Conservation (phyloP, 1,140 invertebrate genomes). For the Tetragonula clypearis region DNA sequence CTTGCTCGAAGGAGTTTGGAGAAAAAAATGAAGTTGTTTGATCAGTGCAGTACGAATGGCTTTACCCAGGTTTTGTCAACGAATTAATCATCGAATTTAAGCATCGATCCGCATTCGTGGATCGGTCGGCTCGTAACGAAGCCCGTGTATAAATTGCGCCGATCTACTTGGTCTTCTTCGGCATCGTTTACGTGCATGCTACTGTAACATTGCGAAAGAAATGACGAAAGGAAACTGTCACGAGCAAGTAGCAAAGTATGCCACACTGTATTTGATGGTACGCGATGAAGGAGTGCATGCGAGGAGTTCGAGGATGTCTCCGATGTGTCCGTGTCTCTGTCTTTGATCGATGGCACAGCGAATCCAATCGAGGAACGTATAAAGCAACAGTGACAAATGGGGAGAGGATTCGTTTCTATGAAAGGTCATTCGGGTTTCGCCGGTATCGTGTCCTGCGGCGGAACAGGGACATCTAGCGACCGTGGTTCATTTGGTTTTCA, state of each 20-base stretch:
- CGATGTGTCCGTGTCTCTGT: not conserved
- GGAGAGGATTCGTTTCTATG: not conserved
- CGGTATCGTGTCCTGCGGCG: not conserved
- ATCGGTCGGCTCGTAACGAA: not conserved
- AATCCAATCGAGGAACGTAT: not conserved
- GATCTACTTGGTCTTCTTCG: not conserved
- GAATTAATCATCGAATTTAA: conserved; percentile 24
- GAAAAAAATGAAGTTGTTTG: not conserved
- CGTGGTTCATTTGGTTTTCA: not conserved
- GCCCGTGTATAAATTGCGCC: conserved; percentile 23
- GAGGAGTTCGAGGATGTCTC: too few relatives aligned
- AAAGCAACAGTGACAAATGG: conserved; percentile 31
- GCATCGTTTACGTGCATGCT: conserved; percentile 21
- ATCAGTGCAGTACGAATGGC: not conserved
- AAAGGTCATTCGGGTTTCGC: conserved; percentile 1
- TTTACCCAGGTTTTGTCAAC: conserved; percentile 16
- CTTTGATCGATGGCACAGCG: not conserved
- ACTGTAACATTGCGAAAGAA: conserved; percentile 10
- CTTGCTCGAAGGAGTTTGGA: not conserved
- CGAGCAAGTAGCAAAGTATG: not conserved
- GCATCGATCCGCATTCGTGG: not conserved
- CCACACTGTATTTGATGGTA: not conserved
- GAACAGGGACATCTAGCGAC: not conserved
- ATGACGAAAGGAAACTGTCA: not conserved
- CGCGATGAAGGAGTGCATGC: conserved; percentile 12